Evolutionary conservation across 2,888 invertebrate species (phyloP), one percentile per base, ranked within the genome.

Genomic region (Pseudococcus viburni): DNA sequence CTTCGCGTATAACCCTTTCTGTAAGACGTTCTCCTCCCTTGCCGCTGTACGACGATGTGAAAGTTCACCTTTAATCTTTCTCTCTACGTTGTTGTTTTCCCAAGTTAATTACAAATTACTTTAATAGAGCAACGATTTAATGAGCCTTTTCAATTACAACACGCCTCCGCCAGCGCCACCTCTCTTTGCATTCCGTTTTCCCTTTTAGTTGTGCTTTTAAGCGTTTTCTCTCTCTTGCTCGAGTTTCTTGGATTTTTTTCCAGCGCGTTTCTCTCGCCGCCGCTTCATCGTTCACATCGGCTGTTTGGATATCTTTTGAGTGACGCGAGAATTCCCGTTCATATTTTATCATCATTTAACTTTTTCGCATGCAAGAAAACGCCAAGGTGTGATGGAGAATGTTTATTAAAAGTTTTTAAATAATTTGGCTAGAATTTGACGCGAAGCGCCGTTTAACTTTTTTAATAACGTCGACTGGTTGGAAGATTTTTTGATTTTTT

Each of bases 51-150:
- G 46, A 39, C 80, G 80, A 83, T 42, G 48, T 11, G 64, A 85
- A 85, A 77, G 86, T 73, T 86, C 86, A 86, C 86, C 86, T 86
- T 86, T 86, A 86, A 86, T 86, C 86, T 86, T 86, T 86, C 86
- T 86, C 77, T 86, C 86, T 17, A 77, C 86, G 86, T 77, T 86
- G 86, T 87, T 88, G 83, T 86, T 88, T 84, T 89, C 89, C 90
- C 89, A 90, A 91, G 91, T 91, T 91, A 91, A 91, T 91, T 91
- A 91, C 91, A 91, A 91, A 91, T 91, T 90, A 90, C 91, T 90
- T 91, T 91, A 91, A 91, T 91, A 90, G 91, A 91, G 91, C 90
- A 91, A 91, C 90, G 91, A 91, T 91, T 91, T 91, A 91, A 91
- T 91, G 91, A 91, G 91, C 90, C 90, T 89, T 90, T 90, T 90